A percentile compares a stretch with the other conserved stretches of the same genome.
phyloP scores from a whole-genome alignment of 1,140 invertebrate genomes.

The Araneus ventricosus region DNA sequence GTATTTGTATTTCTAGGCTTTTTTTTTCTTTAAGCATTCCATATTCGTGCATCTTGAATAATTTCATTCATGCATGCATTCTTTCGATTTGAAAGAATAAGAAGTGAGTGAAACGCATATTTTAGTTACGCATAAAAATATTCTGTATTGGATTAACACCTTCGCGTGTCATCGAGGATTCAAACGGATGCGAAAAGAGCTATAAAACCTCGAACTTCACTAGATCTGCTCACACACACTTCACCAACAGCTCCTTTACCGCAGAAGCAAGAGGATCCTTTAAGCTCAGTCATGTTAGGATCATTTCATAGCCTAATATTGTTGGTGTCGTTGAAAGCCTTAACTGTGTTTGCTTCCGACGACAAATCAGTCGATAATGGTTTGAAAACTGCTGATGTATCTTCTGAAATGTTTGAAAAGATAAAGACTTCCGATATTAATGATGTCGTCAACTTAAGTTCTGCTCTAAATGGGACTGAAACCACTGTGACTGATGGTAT shows the following conservation, averaged over 20 bases:
- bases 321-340: neutral
- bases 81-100: neutral
- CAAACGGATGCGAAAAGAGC: neutral
- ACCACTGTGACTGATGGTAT: neutral
- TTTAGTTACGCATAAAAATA: neutral
- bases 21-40: no score
- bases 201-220: neutral
- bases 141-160: constrained; percentile 26
- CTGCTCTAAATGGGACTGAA: neutral
- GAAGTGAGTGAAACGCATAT: neutral
- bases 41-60: no score
- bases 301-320: neutral
- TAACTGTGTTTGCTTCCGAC: neutral
- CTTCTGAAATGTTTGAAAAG: neutral
- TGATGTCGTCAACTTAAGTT: neutral
- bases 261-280: neutral
- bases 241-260: neutral
- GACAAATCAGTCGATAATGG: neutral
- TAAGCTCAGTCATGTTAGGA: neutral
- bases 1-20: no score
- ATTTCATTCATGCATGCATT: neutral
- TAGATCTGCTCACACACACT: neutral
- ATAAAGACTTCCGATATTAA: neutral
- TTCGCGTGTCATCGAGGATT: neutral
- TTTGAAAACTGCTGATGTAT: neutral